phyloP scores from a whole-genome alignment of 2,888 invertebrate species.

The Yponomeuta plumbellus region DNA sequence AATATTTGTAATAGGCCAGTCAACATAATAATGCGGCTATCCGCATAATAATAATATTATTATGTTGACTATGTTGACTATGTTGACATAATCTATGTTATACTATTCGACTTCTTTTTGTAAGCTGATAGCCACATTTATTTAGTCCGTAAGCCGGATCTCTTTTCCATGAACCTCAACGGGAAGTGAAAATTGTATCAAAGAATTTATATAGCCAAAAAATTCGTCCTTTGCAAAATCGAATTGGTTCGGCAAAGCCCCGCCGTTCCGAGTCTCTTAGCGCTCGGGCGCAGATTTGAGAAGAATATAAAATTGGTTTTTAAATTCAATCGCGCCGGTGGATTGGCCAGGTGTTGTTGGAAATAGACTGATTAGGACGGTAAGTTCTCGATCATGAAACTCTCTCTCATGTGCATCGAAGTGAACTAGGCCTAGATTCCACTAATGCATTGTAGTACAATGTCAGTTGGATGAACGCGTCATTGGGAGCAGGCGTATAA shows the following conservation, averaged over 20 bases:
- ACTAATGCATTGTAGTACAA: too few relatives aligned
- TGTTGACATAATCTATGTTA: too few relatives aligned
- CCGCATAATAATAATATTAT: too few relatives aligned
- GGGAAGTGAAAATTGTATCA: neutral
- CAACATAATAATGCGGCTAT: too few relatives aligned
- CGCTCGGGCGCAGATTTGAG: neutral
- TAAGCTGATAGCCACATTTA: neutral
- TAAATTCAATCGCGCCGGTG: neutral
- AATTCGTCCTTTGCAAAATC: neutral
- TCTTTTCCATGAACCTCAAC: neutral
- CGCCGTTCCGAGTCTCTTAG: neutral
- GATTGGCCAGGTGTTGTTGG: neutral
- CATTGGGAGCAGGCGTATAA: too few relatives aligned
- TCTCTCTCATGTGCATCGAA: too few relatives aligned
- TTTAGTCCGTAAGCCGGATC: neutral
- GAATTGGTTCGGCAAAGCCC: neutral
- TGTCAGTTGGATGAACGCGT: too few relatives aligned
- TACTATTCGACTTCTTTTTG: too few relatives aligned
- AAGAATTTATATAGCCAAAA: neutral
- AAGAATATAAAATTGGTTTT: constrained; percentile 1
- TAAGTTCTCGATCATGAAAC: neutral
- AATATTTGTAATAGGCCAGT: too few relatives aligned
- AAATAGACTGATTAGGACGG: neutral
- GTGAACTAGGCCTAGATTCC: too few relatives aligned
- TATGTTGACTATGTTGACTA: too few relatives aligned